phyloP scores from a whole-genome alignment of 1,140 invertebrate species.

The Drosophila guanche region DNA sequence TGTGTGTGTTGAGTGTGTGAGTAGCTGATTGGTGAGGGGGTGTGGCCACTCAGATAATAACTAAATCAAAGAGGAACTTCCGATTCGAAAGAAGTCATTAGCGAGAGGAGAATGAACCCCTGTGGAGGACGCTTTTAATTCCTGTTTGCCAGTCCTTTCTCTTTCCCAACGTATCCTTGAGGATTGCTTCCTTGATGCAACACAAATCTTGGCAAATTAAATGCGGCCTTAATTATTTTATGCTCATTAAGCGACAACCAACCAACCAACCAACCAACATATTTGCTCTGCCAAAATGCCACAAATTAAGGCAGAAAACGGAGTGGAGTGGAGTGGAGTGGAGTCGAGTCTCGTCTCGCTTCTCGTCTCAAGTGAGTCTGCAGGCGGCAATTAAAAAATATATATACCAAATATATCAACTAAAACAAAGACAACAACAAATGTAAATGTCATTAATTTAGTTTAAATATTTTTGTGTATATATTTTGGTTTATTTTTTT shows the following conservation, averaged over 20 bases:
- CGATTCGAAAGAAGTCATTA: constrained; percentile 45
- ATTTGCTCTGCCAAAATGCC: constrained; percentile 50
- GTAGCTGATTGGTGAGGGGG: constrained; percentile 46
- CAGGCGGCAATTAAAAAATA: constrained; percentile 60
- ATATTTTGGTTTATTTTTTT: constrained; percentile 6
- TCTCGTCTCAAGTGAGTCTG: constrained; percentile 70
- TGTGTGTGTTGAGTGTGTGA: neutral
- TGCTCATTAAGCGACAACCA: constrained; percentile 66
- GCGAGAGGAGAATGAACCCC: constrained; percentile 1
- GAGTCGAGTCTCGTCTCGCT: neutral
- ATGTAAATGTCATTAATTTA: constrained; percentile 75
- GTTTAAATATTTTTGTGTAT: constrained; percentile 64
- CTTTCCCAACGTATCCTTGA: constrained; percentile 47
- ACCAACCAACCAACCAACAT: constrained; percentile 17
- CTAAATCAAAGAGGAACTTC: constrained; percentile 26
- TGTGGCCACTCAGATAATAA: constrained; percentile 17
- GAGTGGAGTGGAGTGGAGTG: neutral
- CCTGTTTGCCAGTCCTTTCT: constrained; percentile 51
- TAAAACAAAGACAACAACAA: constrained; percentile 10
- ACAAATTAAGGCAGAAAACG: constrained; percentile 48
- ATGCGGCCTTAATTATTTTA: constrained; percentile 76
- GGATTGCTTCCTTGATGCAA: constrained; percentile 3
- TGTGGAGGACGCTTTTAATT: constrained; percentile 1
- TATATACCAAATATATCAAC: neutral
- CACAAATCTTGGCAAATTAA: constrained; percentile 64